Evolutionary conservation across 2,113 vertebrate genomes (phyloP), one percentile per base, ranked within the genome.

Genomic region (Myrmecophaga tridactyla): DNA sequence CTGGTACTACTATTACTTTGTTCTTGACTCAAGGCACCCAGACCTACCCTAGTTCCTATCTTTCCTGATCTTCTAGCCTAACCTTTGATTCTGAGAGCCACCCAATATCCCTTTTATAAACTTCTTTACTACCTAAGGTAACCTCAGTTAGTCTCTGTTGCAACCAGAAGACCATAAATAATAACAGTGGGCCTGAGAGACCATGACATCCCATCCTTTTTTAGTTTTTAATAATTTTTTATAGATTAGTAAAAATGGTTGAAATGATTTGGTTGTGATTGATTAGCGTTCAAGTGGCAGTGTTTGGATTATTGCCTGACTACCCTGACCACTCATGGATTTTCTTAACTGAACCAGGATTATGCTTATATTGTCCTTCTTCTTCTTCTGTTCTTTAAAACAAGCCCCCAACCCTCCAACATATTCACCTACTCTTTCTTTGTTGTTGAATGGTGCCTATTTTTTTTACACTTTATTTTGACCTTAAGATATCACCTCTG

Each of bases 21-120:
- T 51, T 86, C 53, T 91, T 76, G 21, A 10, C 21, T 60, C 46
- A 58, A 90, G 51, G 65, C 39, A 25, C 7, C 11, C 5, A 90
- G 29, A 46, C 11, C 36, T 77, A 31, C 18, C 56, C 48, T 82
- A 17, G 1, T 78, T 91, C 39, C 12, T 77, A 13, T 41, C 12
- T 85, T 77, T 56, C 23, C 29, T 89, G 23, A 7, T 73, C 31
- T 29, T 73, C 31, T 29, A 83, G 8, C 8, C 36, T 89, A 93
- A 48, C 9, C 15, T 92, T 95, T 56, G 29, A 83, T 91, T 96
- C n/a, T 31, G 20, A 88, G 29, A 92, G 58, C 20, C n/a, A 56
- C 76, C 46, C 43, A 0, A 41, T 48, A 82, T 46, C 39, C 36
- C 31, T 58, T 87, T 63, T 58, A 7, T 39, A 39, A 56, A 70